Percentiles rank a stretch among this genome's conserved stretches.
phyloP scores from a whole-genome alignment of 2,888 invertebrate genomes.

The Caenorhabditis wallacei region DNA sequence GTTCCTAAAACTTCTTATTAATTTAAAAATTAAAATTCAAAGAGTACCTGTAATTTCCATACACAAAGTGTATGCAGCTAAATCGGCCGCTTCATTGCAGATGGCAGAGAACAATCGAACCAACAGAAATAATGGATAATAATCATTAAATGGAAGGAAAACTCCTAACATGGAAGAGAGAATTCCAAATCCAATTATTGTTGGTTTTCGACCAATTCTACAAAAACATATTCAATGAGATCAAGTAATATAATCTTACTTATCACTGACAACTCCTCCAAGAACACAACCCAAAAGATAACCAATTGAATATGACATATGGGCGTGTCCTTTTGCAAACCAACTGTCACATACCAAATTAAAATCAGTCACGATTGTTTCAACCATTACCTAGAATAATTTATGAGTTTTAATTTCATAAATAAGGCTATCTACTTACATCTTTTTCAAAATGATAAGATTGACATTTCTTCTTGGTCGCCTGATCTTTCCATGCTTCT shows the following conservation, averaged over 20 bases:
- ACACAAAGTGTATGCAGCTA: constrained; percentile 83
- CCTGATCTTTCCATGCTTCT: constrained; percentile 69
- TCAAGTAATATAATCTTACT: constrained; percentile 55
- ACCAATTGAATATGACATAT: constrained; percentile 83
- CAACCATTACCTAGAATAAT: constrained; percentile 78
- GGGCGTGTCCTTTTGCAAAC: constrained; percentile 83
- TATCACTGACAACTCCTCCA: constrained; percentile 81
- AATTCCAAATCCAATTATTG: constrained; percentile 83
- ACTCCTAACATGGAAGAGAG: constrained; percentile 83
- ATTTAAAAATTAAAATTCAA: neutral
- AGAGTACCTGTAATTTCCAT: constrained; percentile 82
- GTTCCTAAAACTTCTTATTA: constrained; percentile 20
- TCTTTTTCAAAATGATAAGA: constrained; percentile 80
- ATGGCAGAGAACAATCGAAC: constrained; percentile 77
- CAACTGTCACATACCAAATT: constrained; percentile 83
- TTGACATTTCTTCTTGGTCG: constrained; percentile 74
- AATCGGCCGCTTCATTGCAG: constrained; percentile 82
- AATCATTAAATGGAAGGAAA: constrained; percentile 80
- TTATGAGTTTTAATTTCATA: constrained; percentile 6
- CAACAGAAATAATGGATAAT: constrained; percentile 80
- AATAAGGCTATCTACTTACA: constrained; percentile 24
- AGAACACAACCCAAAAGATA: constrained; percentile 83
- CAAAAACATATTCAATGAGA: constrained; percentile 12
- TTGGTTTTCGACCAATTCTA: constrained; percentile 83
- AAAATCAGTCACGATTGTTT: constrained; percentile 83